Percentiles rank a stretch among this genome's conserved stretches.
Conservation (phyloP, 2,113 vertebrate species). For the Setophaga coronata region DNA sequence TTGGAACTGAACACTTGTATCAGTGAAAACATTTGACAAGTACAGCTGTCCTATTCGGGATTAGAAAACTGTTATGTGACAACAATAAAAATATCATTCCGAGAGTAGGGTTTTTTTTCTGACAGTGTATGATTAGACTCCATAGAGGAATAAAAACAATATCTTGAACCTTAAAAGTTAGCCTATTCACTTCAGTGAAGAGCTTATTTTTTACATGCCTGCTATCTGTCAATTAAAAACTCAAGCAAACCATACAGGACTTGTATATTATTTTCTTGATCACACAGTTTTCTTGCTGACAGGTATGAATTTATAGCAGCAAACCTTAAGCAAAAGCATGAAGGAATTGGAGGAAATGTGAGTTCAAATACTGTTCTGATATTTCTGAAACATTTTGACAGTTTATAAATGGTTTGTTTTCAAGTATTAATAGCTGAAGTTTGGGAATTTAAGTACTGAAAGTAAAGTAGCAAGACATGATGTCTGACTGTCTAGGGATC, state of each 20-base stretch:
- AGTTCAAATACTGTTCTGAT: not conserved
- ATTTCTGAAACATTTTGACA: not conserved
- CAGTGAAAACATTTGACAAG: conserved; percentile 25
- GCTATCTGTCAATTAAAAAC: not conserved
- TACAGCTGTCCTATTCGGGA: not conserved
- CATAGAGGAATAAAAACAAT: not conserved
- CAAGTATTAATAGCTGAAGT: not conserved
- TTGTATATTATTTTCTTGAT: not conserved
- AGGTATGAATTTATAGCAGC: not conserved
- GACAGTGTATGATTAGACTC: not conserved
- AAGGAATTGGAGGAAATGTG: not conserved
- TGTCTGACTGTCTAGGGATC: not conserved
- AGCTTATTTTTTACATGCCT: not conserved
- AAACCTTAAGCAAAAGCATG: not conserved
- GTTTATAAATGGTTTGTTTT: not conserved
- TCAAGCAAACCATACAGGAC: not conserved
- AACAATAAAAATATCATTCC: conserved; percentile 9
- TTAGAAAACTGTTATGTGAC: conserved; percentile 17
- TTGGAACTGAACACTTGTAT: not conserved
- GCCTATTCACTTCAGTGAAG: not conserved
- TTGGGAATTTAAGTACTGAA: not conserved
- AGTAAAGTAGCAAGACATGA: not conserved
- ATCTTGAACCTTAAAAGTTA: not conserved
- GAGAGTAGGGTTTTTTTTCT: not conserved
- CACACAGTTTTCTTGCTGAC: not conserved